phyloP scores from a whole-genome alignment of 2,888 invertebrate genomes.

The Drosophila anomelani region DNA sequence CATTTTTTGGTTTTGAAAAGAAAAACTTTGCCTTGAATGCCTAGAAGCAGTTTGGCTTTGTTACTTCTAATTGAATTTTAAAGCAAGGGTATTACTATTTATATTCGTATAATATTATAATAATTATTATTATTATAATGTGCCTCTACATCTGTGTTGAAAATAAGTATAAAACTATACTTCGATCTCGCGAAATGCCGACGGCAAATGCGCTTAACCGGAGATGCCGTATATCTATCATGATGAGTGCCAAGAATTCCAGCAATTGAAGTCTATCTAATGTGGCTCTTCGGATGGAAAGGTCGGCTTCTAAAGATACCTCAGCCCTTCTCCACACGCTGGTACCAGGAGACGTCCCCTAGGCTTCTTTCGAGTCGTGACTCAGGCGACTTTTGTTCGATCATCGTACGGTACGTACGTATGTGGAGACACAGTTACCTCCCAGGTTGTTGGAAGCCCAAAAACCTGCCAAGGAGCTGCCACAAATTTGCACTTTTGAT shows the following conservation, averaged over 20 bases:
- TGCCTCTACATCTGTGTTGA: too few species aligned
- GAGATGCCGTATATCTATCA: not conserved
- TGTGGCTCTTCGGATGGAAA: slow-evolving; percentile 36
- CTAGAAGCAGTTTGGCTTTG: not conserved
- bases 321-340: not conserved
- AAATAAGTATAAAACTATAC: not conserved
- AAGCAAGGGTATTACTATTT: not conserved
- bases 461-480: slow-evolving; percentile 53
- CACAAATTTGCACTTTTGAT: slow-evolving; percentile 72
- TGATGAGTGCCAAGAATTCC: not conserved
- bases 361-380: slow-evolving; percentile 56
- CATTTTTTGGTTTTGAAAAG: slow-evolving; percentile 24
- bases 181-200: slow-evolving; percentile 7
- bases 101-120: not conserved
- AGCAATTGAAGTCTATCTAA: slow-evolving; percentile 1
- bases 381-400: slow-evolving; percentile 61
- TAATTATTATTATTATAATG: too few species aligned
- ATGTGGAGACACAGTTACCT: slow-evolving; percentile 15
- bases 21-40: not conserved
- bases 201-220: slow-evolving; percentile 14
- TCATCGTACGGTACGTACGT: slow-evolving; percentile 12
- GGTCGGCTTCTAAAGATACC: not conserved
- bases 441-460: not conserved
- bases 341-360: not conserved
- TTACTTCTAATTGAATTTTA: not conserved